Base-by-base conservation (phyloP, 2,113 vertebrate species). In the Dasyornis broadbenti region DNA sequence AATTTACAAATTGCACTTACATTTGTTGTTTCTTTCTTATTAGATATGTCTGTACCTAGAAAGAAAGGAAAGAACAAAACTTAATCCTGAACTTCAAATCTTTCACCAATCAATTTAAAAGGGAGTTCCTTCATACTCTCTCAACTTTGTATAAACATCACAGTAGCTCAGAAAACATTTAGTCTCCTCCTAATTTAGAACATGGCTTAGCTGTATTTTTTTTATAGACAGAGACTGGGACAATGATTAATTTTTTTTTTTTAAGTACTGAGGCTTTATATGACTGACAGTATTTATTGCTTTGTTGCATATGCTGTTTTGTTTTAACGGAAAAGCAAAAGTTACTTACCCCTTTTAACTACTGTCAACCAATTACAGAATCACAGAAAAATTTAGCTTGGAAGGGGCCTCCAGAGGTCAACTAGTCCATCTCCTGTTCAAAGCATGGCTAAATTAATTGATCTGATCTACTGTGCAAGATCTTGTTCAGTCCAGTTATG, bases 1-100 rank as follows among this genome's bases (percentile, higher is more conserved):
- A 69, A 54, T 33, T 76, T 84, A 35, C 13, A 69, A 66, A 73
- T 65, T 64, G 12, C 45, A 98, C 98, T 98, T 97, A 98, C 98
- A 50, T 90, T 96, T 73, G 79, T 37, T 65, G 82, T 81, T 82
- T 98, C 97, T 92, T 95, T 96, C 78, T 92, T 97, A 82, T 10
- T 95, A 73, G 92, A 45, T 27, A 96, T 27, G 71, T 97, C 97
- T 96, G 94, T 82, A 94, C 95, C 95, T 97, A 91, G 84, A 97
- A 63, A 52, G 56, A 77, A 78, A 66, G 12, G 35, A 78, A 70
- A 76, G 31, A 92, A 92, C 2, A 93, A 37, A 75, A 95, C 9
- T 75, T 65, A 64, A 71, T 42, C 28, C 37, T 35, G 31, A 88
- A 64, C 27, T 80, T 96, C 42, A 77, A 57, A 30, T 77, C 47